Percentiles rank a stretch among this genome's conserved stretches.
These are phyloP conservation scores for Oryzias sinensis DNA, from an alignment of 2,797 vertebrate genomes.

Conservation along the genomic window DNA sequence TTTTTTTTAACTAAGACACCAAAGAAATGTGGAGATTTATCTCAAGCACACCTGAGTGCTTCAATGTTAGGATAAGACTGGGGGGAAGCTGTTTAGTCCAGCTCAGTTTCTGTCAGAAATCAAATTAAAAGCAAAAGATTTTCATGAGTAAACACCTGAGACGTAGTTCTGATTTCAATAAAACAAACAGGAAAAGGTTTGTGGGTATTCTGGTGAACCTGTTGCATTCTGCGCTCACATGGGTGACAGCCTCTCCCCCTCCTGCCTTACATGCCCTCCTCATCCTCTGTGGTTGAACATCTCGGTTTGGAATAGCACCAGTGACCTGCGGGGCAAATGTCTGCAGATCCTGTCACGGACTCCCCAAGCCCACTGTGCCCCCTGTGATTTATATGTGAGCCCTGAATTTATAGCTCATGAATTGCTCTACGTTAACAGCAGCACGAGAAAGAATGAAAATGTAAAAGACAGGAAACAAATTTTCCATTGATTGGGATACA, in stretches of 20 bases:
- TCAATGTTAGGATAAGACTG: no score
- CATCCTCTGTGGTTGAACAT: slow-evolving; percentile 21
- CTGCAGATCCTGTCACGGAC: slow-evolving; percentile 58
- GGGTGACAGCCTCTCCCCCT: neutral
- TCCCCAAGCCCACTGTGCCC: slow-evolving; percentile 36
- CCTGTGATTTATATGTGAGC: slow-evolving; percentile 75
- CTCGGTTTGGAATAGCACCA: slow-evolving; percentile 67
- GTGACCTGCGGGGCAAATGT: slow-evolving; percentile 66
- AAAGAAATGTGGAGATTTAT: no score
- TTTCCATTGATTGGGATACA: neutral
- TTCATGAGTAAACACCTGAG: no score
- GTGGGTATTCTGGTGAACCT: neutral
- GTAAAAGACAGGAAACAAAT: slow-evolving; percentile 5
- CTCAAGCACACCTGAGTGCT: no score
- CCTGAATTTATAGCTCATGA: slow-evolving; percentile 77
- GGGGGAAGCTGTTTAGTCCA: no score
- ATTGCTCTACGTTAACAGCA: slow-evolving; percentile 70
- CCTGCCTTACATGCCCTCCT: slow-evolving; percentile 1
- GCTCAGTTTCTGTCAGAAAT: no score
- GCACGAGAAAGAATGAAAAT: slow-evolving; percentile 28
- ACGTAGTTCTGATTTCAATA: no score
- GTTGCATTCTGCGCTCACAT: neutral
- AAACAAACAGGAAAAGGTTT: no score
- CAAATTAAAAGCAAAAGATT: no score
- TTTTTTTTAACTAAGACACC: no score